phyloP scores from a whole-genome alignment of 2,888 invertebrate genomes.

The Caenorhabditis auriculariae region DNA sequence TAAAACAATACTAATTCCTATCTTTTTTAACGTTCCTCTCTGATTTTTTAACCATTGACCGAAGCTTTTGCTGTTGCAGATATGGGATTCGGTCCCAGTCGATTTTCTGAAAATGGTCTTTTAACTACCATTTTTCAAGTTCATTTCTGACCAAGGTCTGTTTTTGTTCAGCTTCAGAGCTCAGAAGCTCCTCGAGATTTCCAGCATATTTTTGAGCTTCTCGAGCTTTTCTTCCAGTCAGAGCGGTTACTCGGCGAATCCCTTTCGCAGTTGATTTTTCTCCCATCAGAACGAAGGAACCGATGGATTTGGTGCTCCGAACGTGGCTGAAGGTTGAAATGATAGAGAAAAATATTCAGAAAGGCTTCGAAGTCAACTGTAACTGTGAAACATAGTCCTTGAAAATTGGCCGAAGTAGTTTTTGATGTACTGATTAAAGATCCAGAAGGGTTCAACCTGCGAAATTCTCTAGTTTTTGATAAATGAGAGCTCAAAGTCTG shows the following conservation, averaged over 20 bases:
- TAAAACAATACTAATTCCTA: no score
- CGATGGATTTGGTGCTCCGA: conserved; percentile 2
- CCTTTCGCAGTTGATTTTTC: conserved; percentile 21
- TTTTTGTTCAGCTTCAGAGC: conserved; percentile 1
- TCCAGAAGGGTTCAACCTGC: no score
- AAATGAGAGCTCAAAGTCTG: not conserved
- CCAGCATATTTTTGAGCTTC: conserved; percentile 8
- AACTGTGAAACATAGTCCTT: not conserved
- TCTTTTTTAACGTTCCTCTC: no score
- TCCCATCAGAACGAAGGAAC: conserved; percentile 11
- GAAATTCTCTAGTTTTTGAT: not conserved
- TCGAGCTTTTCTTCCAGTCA: conserved; percentile 18
- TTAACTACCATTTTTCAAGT: not conserved
- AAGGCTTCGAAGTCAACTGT: not conserved
- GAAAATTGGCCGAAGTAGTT: not conserved
- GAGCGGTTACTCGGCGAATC: conserved; percentile 15
- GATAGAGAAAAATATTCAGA: not conserved
- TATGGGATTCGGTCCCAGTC: conserved; percentile 22
- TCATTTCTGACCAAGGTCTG: not conserved
- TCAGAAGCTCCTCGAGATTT: not conserved
- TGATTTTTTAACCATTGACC: no score
- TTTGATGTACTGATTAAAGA: no score
- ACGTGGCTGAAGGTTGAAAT: conserved; percentile 12
- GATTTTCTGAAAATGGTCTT: conserved; percentile 9
- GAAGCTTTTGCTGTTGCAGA: conserved; percentile 5